Conservation (phyloP, 1,140 invertebrate species). For the Chymomyza costata region DNA sequence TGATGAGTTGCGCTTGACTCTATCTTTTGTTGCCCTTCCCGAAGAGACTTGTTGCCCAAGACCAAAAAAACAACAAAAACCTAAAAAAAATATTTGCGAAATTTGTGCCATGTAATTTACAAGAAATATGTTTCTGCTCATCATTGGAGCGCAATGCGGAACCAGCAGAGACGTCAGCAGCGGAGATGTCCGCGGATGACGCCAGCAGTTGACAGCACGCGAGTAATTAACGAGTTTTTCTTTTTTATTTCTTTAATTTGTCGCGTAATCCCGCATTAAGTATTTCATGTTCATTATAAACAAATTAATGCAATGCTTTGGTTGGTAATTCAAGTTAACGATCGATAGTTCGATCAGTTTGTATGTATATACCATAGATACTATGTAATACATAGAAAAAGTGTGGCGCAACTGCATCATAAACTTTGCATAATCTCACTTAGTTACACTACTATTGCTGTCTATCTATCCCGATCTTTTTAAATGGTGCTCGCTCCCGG, state of each 20-base stretch:
- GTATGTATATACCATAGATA: too few relatives aligned
- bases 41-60: too few relatives aligned
- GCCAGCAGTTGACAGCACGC: slow-evolving; percentile 62
- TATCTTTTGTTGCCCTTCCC: not conserved
- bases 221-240: slow-evolving; percentile 60
- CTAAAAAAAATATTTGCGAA: slow-evolving; percentile 24
- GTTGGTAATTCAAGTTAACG: slow-evolving; percentile 19
- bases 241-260: slow-evolving; percentile 20
- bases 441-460: too few relatives aligned
- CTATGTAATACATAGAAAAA: too few relatives aligned
- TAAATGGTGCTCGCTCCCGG: too few relatives aligned
- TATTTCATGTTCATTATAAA: slow-evolving; percentile 57
- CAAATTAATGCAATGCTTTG: slow-evolving; percentile 53
- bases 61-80: slow-evolving; percentile 3
- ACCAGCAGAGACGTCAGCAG: slow-evolving; percentile 1
- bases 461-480: too few relatives aligned
- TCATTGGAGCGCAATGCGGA: slow-evolving; percentile 25
- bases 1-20: slow-evolving; percentile 48
- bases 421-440: too few relatives aligned
- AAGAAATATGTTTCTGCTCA: slow-evolving; percentile 1
- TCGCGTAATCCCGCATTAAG: slow-evolving; percentile 29
- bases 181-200: not conserved
- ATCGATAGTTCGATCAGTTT: slow-evolving; percentile 33
- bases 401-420: too few relatives aligned
- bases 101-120: slow-evolving; percentile 28